These are phyloP conservation scores for Neoniphon sammara DNA, from an alignment of 2,797 vertebrate genomes.

Conservation along the genomic window DNA sequence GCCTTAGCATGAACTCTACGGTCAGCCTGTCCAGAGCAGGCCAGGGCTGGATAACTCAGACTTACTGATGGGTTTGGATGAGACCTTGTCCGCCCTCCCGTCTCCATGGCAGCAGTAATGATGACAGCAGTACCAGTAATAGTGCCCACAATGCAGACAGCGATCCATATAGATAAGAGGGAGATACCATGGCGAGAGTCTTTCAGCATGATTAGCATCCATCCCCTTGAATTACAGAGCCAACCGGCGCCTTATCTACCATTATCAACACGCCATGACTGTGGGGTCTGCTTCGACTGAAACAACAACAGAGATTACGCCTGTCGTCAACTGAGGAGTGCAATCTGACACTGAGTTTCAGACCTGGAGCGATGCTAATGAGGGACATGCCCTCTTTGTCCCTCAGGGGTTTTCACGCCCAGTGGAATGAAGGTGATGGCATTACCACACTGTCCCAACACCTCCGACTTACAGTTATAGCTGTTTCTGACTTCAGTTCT, in stretches of 20 bases:
- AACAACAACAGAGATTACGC: conserved; percentile 58
- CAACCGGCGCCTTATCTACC: conserved; percentile 72
- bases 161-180: conserved; percentile 80
- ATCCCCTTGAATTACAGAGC: conserved; percentile 79
- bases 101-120: conserved; percentile 78
- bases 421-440: background rate
- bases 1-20: conserved; percentile 54
- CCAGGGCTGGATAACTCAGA: conserved; percentile 79
- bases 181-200: conserved; percentile 76
- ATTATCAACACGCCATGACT: conserved; percentile 72
- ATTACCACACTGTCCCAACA: too few relatives aligned
- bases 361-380: conserved; percentile 8
- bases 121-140: conserved; percentile 77
- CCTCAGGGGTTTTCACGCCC: conserved; percentile 17
- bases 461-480: too few relatives aligned
- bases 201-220: conserved; percentile 78
- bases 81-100: conserved; percentile 76
- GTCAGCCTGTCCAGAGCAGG: conserved; percentile 66
- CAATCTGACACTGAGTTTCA: conserved; percentile 30
- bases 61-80: conserved; percentile 77
- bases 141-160: conserved; percentile 71
- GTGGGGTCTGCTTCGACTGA: conserved; percentile 46
- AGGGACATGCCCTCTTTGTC: background rate
- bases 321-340: conserved; percentile 28
- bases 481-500: background rate